Base-by-base conservation (phyloP, 2,797 vertebrate species). In the Gymnoscopelus microlampas region DNA sequence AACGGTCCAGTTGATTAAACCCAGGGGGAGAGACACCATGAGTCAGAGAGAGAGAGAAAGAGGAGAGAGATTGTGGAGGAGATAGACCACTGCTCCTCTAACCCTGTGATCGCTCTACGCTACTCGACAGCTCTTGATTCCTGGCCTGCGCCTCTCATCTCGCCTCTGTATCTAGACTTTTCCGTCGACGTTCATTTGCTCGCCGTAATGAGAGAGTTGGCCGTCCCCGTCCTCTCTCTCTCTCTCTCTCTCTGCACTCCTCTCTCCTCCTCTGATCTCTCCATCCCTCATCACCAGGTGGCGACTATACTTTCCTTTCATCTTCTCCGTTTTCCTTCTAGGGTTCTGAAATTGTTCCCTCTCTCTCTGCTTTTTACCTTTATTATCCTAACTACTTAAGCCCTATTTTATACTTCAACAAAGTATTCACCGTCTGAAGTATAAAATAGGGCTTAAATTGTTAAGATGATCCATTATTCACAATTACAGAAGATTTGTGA, bases 1-100 rank as follows among this genome's bases (percentile, higher is more conserved):
- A 82, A 85, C 72, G 75, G 79, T 83, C 81, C 59, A 76, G 75
- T 80, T 85, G 85, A 89, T 86, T 88, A 85, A 84, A 83, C 69
- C 83, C 75, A 76, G 73, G 79, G 74, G 74, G 76, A 80, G 76
- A 74, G 68, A 62, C 65, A 55, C 68, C 69, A 64, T 14, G 2
- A 66, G 78, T 77, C 66, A 64, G 53, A 79, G 29, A 79, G 55
- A 7, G 5, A 64, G 77, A 63, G 57, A 51, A 49, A 8, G 60
- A 78, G 60, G 59, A 19, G 23, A 54, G 62, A 70, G 1, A 67
- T n/a, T 32, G 39, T 19, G n/a, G 68, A 44, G 35, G 11, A 58
- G 57, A 72, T 69, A 71, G 65, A 23, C 8, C 58, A 44, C 39
- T 8, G 7, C 53, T 71, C 47, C 68, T 77, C 74, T 80, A 73